Evolutionary conservation across 2,797 vertebrate species (phyloP).

Genomic region (Rhincodon typus): DNA sequence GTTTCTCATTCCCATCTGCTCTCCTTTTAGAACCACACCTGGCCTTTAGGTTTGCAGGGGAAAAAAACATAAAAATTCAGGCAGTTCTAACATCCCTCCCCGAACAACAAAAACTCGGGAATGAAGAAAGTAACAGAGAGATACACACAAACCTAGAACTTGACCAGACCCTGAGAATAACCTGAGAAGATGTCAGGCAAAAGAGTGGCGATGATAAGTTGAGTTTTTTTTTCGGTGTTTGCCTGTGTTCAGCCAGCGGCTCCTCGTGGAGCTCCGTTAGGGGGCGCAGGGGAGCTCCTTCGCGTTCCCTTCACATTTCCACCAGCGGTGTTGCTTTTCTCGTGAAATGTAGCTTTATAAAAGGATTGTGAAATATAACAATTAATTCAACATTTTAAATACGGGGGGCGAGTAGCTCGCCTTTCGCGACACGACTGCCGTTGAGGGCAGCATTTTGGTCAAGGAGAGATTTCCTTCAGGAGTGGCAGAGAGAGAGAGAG

Average conservation of each 20-base stretch:
- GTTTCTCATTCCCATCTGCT: background rate
- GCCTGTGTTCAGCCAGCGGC: background rate
- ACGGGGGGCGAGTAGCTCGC: too few relatives aligned
- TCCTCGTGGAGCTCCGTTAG: background rate
- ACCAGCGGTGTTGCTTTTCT: background rate
- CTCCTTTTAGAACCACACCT: background rate
- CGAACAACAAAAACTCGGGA: too few relatives aligned
- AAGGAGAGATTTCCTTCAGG: background rate
- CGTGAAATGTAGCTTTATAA: background rate
- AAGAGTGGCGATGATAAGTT: background rate
- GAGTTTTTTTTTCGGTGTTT: background rate
- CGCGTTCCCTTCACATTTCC: background rate
- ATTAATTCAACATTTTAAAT: background rate
- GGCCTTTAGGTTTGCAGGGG: background rate
- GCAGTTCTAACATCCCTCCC: too few relatives aligned
- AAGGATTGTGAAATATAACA: background rate
- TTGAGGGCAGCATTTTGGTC: background rate
- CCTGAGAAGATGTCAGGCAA: background rate
- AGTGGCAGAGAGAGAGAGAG: background rate
- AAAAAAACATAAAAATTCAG: too few relatives aligned
- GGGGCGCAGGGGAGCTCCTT: conserved; percentile 4
- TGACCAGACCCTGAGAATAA: background rate
- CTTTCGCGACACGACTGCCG: background rate
- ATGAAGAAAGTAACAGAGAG: background rate
- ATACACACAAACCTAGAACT: background rate